These are phyloP conservation scores for Brachyhypopomus occidentalis DNA, from an alignment of 2,113 vertebrate genomes.

Conservation along the genomic window DNA sequence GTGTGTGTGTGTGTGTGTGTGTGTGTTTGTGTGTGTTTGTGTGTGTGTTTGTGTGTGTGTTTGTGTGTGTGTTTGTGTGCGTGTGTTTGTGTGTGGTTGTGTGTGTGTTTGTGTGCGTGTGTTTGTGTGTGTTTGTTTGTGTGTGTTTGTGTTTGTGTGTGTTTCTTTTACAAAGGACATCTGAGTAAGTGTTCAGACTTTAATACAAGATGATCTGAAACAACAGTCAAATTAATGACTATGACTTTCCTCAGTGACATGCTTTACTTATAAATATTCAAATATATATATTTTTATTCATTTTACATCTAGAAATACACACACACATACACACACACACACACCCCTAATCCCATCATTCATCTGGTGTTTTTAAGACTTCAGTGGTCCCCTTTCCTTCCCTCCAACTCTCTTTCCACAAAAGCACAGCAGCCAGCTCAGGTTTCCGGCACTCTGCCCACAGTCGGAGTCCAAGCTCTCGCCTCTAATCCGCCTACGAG, in stretches of 20 bases:
- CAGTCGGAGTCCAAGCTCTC: constrained; percentile 19
- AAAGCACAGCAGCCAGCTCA: constrained; percentile 36
- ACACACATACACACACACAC: constrained; percentile 20
- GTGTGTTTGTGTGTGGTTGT: too few relatives aligned
- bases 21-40: constrained; percentile 16
- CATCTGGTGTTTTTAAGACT: constrained; percentile 45
- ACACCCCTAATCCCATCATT: constrained; percentile 52
- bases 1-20: constrained; percentile 31
- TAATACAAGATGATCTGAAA: constrained; percentile 12
- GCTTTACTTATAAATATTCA: too few relatives aligned
- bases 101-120: too few relatives aligned
- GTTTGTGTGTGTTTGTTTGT: too few relatives aligned
- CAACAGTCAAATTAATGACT: not conserved
- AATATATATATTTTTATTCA: too few relatives aligned
- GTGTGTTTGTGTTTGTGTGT: not conserved
- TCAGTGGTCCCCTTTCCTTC: constrained; percentile 43
- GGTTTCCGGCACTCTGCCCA: constrained; percentile 40
- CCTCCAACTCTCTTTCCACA: constrained; percentile 14
- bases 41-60: constrained; percentile 42
- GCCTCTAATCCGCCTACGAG: constrained; percentile 1
- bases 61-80: constrained; percentile 8
- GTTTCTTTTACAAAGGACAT: constrained; percentile 12
- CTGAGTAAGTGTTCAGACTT: not conserved
- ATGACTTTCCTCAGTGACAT: not conserved
- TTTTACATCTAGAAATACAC: constrained; percentile 11